Base-by-base conservation (phyloP, 2,113 vertebrate genomes). In the Plestiodon gilberti region DNA sequence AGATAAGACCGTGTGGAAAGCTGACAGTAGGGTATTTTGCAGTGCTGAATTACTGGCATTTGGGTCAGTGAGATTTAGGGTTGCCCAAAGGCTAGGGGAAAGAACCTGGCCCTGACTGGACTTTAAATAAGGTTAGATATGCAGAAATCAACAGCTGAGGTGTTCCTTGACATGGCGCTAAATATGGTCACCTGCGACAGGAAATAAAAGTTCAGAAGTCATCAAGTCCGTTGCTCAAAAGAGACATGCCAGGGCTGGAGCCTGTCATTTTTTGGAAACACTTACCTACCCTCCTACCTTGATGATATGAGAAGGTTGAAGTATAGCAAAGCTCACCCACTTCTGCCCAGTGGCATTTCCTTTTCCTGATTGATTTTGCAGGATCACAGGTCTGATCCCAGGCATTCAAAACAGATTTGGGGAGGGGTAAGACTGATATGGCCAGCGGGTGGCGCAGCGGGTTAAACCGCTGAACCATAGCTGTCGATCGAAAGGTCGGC, bases 1-100 rank as follows among this genome's bases (percentile, higher is more conserved):
- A 85, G 84, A 85, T 85, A 85, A 78, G 52, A n/a, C 33, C 30
- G 65, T 70, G 76, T 25, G 52, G 64, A 85, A 79, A 85, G 64
- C 65, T 78, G 65, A 78, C 65, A 85, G 67, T 25, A 38, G 75
- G 65, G 35, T 40, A 70, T 79, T 78, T 48, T 78, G 48, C 64
- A 43, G 64, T 9, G 69, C 67, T 82, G 55, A 78, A 85, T 70
- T 78, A 69, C 52, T 85, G 65, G 52, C n/a, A 33, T 9, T 78
- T 75, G 71, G 59, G 35, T 35, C 33, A n/a, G 22, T 30, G 61
- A 55, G 35, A 25, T 38, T 78, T 38, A 69, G 23, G 8, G 11
- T 43, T 33, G 64, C 17, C 62, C 38, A 14, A 17, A 74, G 38
- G 25, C 4, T 5, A 30, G 35, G 3, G 25, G 43, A 28, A 67